Evolutionary conservation across 2,888 invertebrate genomes (phyloP), one percentile per base, ranked within the genome.

Genomic region (Mycalesis mineus): DNA sequence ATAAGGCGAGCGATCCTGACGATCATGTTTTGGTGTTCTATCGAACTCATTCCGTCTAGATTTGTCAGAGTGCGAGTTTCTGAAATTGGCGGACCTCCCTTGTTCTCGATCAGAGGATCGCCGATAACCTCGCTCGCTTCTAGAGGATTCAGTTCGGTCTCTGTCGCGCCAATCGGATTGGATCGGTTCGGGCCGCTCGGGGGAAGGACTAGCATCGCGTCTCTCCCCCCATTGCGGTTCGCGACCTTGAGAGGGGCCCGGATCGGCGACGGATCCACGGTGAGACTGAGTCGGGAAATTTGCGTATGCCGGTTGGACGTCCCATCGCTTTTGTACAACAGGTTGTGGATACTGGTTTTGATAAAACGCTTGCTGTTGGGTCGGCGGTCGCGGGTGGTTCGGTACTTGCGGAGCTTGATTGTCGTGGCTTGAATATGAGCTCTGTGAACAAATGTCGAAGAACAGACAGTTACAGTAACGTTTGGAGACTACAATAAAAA

Each of bases 391-490:
- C 15, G 39, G n/a, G 33, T 54, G 42, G 7, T 14, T 28, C 41
- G 41, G 6, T 13, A 29, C 14, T 37, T 37, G 41, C 13, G 41
- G 15, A 11, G 42, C 1, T 13, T 15, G 50, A 15, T 36, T 50
- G 36, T 40, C 48, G 55, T 62, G 56, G 50, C 55, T 55, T 45
- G 58, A 29, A 48, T 58, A 55, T 22, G 52, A 39, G 50, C 49
- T 63, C 65, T 66, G 66, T 58, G 62, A 57, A 66, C 60, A 60
- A 61, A 59, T 55, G 36, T 48, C 37, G 56, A 17, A 47, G 37
- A 45, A 44, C 15, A 51, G 22, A 22, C 29, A 51, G 29, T 58
- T 41, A 50, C 22, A 22, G 22, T 22, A 22, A 22, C 5, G 5
- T 22, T 22, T 22, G 22, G 22, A 22, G 5, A 22, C 22, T 22